phyloP scores from a whole-genome alignment of 2,113 vertebrate genomes.

The Tapirus terrestris region DNA sequence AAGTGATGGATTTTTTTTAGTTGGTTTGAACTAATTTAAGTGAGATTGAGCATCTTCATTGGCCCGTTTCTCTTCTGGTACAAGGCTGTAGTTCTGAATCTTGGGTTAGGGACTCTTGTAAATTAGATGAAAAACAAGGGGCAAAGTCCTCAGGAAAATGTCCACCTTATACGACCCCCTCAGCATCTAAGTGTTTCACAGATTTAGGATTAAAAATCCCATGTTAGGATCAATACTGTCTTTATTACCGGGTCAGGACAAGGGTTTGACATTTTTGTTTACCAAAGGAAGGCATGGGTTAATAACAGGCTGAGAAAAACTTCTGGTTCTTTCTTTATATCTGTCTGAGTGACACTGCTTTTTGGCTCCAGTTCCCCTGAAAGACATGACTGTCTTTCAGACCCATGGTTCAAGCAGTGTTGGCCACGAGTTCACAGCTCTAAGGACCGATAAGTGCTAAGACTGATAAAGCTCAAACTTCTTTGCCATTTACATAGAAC shows the following conservation, averaged over 20 bases:
- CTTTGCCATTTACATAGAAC: not conserved
- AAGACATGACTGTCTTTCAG: not conserved
- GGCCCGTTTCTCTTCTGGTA: not conserved
- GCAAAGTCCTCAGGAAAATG: not conserved
- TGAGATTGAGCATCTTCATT: not conserved
- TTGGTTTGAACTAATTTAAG: not conserved
- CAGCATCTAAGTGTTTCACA: not conserved
- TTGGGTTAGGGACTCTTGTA: not conserved
- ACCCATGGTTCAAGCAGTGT: not conserved
- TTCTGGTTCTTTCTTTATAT: not conserved
- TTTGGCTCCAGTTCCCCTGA: not conserved
- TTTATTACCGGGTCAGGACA: not conserved
- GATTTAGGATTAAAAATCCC: not conserved
- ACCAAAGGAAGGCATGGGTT: not conserved
- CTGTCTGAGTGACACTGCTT: not conserved
- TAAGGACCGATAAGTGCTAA: not conserved
- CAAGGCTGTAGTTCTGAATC: not conserved
- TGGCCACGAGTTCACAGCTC: not conserved
- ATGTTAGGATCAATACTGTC: not conserved
- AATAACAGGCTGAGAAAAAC: not conserved
- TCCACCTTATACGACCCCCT: not conserved
- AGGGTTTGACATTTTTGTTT: not conserved
- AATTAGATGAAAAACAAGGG: not conserved
- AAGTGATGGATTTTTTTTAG: not conserved
- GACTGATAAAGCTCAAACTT: not conserved